These are phyloP conservation scores for Henricia sp. DNA, from an alignment of 53 echinoderm and acorn worm genomes.

Conservation along the genomic window DNA sequence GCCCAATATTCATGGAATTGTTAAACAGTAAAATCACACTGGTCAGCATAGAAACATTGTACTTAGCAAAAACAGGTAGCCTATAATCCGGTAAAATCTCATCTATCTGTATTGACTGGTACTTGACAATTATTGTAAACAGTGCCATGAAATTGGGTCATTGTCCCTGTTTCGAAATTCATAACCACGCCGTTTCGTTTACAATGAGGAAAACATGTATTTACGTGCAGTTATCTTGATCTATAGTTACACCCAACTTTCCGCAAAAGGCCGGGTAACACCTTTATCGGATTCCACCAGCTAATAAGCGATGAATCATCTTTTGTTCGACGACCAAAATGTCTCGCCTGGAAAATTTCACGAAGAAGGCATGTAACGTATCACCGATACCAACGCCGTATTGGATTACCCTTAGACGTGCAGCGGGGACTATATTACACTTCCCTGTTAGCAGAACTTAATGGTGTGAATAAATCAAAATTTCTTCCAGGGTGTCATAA, in stretches of 20 bases:
- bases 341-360: conserved; percentile 51
- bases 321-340: not conserved
- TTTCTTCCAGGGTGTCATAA: conserved; percentile 38
- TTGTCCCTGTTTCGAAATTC: too few relatives aligned
- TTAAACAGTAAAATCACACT: too few relatives aligned
- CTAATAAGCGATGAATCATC: conserved; percentile 52
- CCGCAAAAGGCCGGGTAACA: not conserved
- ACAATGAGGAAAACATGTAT: too few relatives aligned
- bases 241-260: not conserved
- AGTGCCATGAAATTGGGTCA: too few relatives aligned
- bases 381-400: not conserved
- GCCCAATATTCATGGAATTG: too few relatives aligned
- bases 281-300: not conserved
- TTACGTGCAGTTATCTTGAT: too few relatives aligned
- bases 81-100: too few relatives aligned
- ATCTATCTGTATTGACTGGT: too few relatives aligned
- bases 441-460: conserved; percentile 48
- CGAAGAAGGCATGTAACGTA: conserved; percentile 2
- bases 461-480: conserved; percentile 51
- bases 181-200: too few relatives aligned
- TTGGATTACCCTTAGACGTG: conserved; percentile 16
- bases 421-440: not conserved
- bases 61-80: too few relatives aligned
- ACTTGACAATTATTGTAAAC: too few relatives aligned
- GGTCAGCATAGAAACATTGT: too few relatives aligned